Evolutionary conservation across 2,797 vertebrate genomes (phyloP), one percentile per base, ranked within the genome.

Genomic region (Adrianichthys oophorus): DNA sequence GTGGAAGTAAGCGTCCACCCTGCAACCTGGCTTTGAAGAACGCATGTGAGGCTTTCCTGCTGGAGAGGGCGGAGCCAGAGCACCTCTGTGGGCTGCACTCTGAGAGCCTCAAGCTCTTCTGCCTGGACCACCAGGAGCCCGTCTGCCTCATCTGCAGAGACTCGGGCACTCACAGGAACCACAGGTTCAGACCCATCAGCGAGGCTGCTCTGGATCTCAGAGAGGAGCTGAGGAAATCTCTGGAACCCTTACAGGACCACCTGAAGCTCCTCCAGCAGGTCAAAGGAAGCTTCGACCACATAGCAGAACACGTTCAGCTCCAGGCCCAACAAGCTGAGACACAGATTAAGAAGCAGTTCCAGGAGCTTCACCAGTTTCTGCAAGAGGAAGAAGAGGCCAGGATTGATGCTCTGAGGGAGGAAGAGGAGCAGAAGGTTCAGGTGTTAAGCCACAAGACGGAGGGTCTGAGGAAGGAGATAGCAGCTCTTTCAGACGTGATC

Each of bases 331-430:
- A 15, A 16, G 15, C 59, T 0, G 44, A 53, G 50, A 12, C 43
- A 1, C 7, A 24, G 43, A 62, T 62, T 0, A 41, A 32, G 50
- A 18, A 15, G 4, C 29, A 41, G 49, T 60, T 60, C 17, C 13
- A 45, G 18, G 15, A n/a, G 54, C 48, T 81, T 41, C 59, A 45
- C 2, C 53, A 10, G 54, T 70, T 78, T 26, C 66, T 82, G 10
- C 14, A 48, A 0, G 58, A 70, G 18, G 75, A 82, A 40, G 79
- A 82, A 50, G 64, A 73, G 41, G 55, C 48, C 24, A 73, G 79
- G 52, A 41, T 78, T 24, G 0, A 13, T 32, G 69, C 62, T 41
- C 37, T 81, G 69, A 70, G 19, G 58, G 58, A 70, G 62, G 71
- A 80, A 19, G 78, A 69, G 48, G n/a, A 67, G 56, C 52, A 24